Conservation (phyloP, 2,888 invertebrate species). For the Amorpha juglandis region DNA sequence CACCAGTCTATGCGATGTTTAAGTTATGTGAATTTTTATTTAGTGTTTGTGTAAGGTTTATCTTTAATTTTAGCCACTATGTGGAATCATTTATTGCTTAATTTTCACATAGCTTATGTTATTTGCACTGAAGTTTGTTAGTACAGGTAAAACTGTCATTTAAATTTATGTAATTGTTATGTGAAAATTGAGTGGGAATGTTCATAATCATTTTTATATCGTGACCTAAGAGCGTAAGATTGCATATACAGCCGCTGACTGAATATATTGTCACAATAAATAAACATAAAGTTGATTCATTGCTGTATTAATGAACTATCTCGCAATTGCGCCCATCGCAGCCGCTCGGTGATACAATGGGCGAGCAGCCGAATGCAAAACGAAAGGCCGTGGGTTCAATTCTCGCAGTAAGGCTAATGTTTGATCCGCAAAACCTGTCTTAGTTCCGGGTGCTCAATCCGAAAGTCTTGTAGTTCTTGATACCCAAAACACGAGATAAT, state of each 20-base stretch:
- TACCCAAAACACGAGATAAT: too few species aligned
- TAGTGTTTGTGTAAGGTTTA: not conserved
- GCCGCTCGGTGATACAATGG: too few species aligned
- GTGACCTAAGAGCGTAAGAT: slow-evolving; percentile 54
- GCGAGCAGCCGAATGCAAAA: too few species aligned
- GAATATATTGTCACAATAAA: slow-evolving; percentile 69
- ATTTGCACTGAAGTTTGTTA: slow-evolving; percentile 5
- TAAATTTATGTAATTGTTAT: slow-evolving; percentile 26
- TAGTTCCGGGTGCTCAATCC: too few species aligned
- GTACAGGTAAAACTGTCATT: not conserved
- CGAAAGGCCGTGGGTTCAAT: too few species aligned
- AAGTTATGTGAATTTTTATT: slow-evolving; percentile 7
- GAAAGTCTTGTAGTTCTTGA: too few species aligned
- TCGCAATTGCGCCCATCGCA: too few species aligned
- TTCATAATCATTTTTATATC: slow-evolving; percentile 52
- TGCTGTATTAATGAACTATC: slow-evolving; percentile 49
- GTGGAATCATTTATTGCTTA: slow-evolving; percentile 26
- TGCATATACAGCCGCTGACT: slow-evolving; percentile 53
- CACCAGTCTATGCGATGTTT: not conserved
- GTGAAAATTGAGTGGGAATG: slow-evolving; percentile 31
- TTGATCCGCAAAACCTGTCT: too few species aligned
- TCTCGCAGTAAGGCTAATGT: too few species aligned
- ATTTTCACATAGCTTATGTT: slow-evolving; percentile 27
- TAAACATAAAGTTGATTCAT: slow-evolving; percentile 41
- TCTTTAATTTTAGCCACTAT: not conserved